Evolutionary conservation across 2,888 invertebrate species (phyloP).

Genomic region (Phania funesta): DNA sequence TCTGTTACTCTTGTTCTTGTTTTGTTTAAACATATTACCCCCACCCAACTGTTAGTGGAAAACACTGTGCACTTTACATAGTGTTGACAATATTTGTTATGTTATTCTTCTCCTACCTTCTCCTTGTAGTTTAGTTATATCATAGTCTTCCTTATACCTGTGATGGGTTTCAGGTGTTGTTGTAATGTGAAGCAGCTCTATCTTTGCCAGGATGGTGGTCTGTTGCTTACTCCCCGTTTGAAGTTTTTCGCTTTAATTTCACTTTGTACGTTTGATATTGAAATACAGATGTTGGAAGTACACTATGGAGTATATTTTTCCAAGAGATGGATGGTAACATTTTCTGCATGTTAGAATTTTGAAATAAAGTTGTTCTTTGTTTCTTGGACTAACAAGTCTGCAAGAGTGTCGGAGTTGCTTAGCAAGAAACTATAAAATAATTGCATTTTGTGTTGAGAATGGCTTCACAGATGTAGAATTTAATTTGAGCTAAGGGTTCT

Average conservation of each 20-base stretch:
- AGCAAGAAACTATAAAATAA: too few relatives aligned
- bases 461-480: too few relatives aligned
- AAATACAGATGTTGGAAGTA: conserved; percentile 59
- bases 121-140: neutral
- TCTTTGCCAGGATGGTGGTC: conserved; percentile 61
- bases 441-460: too few relatives aligned
- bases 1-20: conserved; percentile 27
- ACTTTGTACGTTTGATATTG: conserved; percentile 44
- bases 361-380: neutral
- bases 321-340: neutral
- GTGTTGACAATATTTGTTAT: conserved; percentile 67
- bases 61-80: conserved; percentile 14
- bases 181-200: conserved; percentile 48
- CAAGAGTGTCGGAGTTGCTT: too few relatives aligned
- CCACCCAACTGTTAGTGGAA: conserved; percentile 1
- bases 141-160: conserved; percentile 2
- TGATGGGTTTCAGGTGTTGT: conserved; percentile 54
- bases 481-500: too few relatives aligned
- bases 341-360: neutral
- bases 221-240: conserved; percentile 50
- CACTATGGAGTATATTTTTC: neutral
- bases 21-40: neutral
- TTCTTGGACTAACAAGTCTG: too few relatives aligned
- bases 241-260: conserved; percentile 50
- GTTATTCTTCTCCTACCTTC: conserved; percentile 42